phyloP scores from a whole-genome alignment of 2,888 invertebrate species.

The Ennomos fuscantarius region DNA sequence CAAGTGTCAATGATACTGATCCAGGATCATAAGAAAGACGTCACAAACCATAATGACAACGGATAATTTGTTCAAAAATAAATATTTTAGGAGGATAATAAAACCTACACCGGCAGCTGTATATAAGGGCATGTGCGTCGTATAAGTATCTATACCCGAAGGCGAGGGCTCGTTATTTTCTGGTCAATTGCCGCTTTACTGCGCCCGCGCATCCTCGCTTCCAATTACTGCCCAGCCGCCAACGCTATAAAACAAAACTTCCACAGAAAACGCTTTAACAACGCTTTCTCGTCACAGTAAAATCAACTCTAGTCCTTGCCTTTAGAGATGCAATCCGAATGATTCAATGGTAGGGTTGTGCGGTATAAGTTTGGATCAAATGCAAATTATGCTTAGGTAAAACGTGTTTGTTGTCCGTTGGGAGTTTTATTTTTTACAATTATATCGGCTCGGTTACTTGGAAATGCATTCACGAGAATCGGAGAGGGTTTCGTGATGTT shows the following conservation, averaged over 20 bases:
- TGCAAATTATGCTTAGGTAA: conserved; percentile 84
- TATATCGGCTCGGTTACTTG: conserved; percentile 82
- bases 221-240: conserved; percentile 83
- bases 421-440: conserved; percentile 83
- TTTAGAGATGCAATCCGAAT: conserved; percentile 31
- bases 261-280: conserved; percentile 48
- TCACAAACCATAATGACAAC: conserved; percentile 17
- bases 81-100: conserved; percentile 60
- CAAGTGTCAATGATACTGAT: background rate
- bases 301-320: conserved; percentile 31
- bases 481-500: conserved; percentile 77
- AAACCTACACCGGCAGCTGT: conserved; percentile 72
- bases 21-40: background rate
- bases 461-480: conserved; percentile 82
- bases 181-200: conserved; percentile 84
- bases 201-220: conserved; percentile 83
- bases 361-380: conserved; percentile 45
- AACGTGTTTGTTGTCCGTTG: conserved; percentile 81
- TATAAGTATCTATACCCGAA: conserved; percentile 46
- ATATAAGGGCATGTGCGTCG: conserved; percentile 67
- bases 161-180: conserved; percentile 82
- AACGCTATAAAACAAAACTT: conserved; percentile 71
- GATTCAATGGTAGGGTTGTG: conserved; percentile 24
- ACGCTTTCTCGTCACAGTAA: conserved; percentile 32
- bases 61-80: conserved; percentile 52